Evolutionary conservation across 2,113 vertebrate genomes (phyloP), one percentile per base, ranked within the genome.

Genomic region (Aptenodytes forsteri): DNA sequence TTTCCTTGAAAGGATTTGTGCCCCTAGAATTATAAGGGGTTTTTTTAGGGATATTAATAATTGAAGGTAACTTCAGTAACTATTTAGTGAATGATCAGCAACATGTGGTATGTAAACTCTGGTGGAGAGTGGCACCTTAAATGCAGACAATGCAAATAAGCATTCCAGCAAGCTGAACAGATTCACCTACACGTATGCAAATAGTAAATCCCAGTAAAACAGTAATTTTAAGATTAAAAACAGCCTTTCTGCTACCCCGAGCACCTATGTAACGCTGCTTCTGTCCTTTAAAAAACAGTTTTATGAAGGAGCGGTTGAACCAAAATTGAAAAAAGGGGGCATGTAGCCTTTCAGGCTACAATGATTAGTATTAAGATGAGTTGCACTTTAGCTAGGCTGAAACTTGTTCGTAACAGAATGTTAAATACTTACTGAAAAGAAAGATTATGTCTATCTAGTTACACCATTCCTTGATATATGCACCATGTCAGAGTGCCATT

Each of bases 391-490:
- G 98, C 98, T 96, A 96, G 98, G 96, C 98, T 98, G 98, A 98
- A 99, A 99, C 98, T 99, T 99, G 98, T 98, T 99, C 98, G 92
- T 98, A 99, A 98, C 99, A 99, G 98, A 98, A 99, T 99, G 99
- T 99, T 99, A 99, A 99, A 99, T 99, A 99, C 99, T 98, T 98
- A 98, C 98, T 99, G 98, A 98, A 97, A 98, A 98, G 98, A 98
- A 97, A 99, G 99, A 99, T 99, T 99, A 99, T 99, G 99, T 99
- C 99, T 99, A 98, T 99, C 98, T 99, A 98, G 98, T 99, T 99
- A 98, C 99, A 99, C 98, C 98, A 98, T 99, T 99, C 98, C 99
- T 99, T 99, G 99, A 99, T 99, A 99, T 99, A 99, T 99, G 99
- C 99, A 98, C 98, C 98, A 98, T 99, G 99, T 99, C 99, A 99